Evolutionary conservation across 2,888 invertebrate species (phyloP), one percentile per base, ranked within the genome.

Genomic region (Selenia dentaria): DNA sequence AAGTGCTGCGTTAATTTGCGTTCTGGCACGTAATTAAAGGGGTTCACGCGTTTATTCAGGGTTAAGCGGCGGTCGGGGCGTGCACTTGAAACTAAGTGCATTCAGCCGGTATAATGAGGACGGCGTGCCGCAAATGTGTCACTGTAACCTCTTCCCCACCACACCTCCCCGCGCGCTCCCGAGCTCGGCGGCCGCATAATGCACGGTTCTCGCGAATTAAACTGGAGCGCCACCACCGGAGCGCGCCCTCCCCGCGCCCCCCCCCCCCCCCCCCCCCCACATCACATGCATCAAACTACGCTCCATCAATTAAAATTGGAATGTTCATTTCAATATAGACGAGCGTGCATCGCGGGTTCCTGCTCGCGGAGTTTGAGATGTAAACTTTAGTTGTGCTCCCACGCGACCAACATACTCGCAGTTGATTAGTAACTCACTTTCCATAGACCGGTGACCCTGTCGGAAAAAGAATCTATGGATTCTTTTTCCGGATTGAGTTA

Each of bases 101-200:
- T 51, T 51, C 54, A 60, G 49, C 43, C 53, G 52, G 29, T 45
- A 38, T 61, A 69, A 65, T 62, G 62, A 63, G 62, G 60, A 50
- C 62, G 54, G 50, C 37, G 64, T 64, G 57, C 63, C 62, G 63
- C 51, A 61, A 69, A 64, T 62, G 61, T 67, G 68, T 64, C 65
- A 54, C 55, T 49, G 4, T 52, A 50, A 40, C 46, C 54, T 40
- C 38, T 10, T 37, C 14, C 26, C 13, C 38, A 5, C 12, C 28
- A 10, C 24, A 5, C 9, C 35, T 14, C n/a, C n/a, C n/a, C n/a
- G n/a, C n/a, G n/a, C n/a, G n/a, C n/a, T n/a, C n/a, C 24, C 29
- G 22, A 4, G 12, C 28, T 18, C 26, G 12, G 24, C 27, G 44
- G 33, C 43, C 59, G 62, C 60, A 61, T 64, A 59, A 63, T 61